These are phyloP conservation scores for Edolisoma coerulescens DNA, from an alignment of 2,113 vertebrate species.

Conservation along the genomic window DNA sequence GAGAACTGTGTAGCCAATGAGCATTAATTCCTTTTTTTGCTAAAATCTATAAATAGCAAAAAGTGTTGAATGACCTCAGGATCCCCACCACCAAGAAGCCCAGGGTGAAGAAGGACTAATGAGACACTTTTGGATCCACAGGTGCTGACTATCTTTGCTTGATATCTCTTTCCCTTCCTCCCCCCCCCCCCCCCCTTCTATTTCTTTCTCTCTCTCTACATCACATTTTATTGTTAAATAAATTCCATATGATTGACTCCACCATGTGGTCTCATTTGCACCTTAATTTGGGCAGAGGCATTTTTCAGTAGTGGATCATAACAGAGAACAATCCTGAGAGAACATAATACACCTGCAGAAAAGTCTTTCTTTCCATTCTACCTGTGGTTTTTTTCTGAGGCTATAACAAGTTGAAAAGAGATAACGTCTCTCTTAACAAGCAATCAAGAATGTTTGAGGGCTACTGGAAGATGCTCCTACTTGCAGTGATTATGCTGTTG, in stretches of 20 bases:
- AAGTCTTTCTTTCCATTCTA: neutral
- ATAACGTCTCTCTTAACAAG: neutral
- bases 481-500: neutral
- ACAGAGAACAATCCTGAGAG: neutral
- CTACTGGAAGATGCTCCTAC: neutral
- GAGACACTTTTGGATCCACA: neutral
- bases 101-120: neutral
- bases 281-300: neutral
- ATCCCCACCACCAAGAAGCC: neutral
- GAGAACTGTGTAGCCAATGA: neutral
- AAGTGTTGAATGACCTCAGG: neutral
- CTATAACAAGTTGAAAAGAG: neutral
- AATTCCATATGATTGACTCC: neutral
- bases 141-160: neutral
- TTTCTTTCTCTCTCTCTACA: neutral
- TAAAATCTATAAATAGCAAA: neutral
- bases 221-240: neutral
- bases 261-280: neutral
- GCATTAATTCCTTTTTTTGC: neutral
- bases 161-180: neutral
- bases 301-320: neutral
- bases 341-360: neutral
- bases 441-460: neutral
- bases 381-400: neutral
- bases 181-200: accelerated